These are phyloP conservation scores for Enoplosus armatus DNA, from an alignment of 2,797 vertebrate species.

Conservation along the genomic window DNA sequence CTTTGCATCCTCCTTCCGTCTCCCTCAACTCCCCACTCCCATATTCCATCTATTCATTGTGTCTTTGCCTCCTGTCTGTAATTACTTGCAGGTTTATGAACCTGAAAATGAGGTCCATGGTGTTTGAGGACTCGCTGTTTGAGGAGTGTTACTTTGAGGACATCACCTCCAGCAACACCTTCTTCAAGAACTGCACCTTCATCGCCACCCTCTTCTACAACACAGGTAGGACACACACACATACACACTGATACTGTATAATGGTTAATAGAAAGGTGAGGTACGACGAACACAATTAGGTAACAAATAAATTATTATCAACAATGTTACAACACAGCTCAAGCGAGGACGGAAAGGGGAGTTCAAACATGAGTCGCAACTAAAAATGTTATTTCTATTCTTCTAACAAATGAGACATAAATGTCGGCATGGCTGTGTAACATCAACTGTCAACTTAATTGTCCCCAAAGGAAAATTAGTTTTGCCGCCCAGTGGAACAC, in stretches of 20 bases:
- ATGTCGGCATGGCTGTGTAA: not conserved
- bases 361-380: not conserved
- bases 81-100: conserved; percentile 90
- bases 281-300: not conserved
- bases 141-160: conserved; percentile 98
- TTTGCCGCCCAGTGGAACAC: not conserved
- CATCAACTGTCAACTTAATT: not conserved
- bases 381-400: not conserved
- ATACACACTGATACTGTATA: not conserved
- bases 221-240: conserved; percentile 86
- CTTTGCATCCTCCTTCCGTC: not conserved
- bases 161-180: conserved; percentile 96
- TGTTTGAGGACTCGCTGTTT: conserved; percentile 95
- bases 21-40: not conserved
- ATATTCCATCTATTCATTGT: not conserved
- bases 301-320: not conserved
- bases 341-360: not conserved
- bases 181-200: conserved; percentile 98
- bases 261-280: not conserved
- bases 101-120: conserved; percentile 95
- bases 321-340: not conserved
- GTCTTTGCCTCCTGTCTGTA: not conserved
- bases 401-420: not conserved
- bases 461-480: not conserved
- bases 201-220: conserved; percentile 96